Evolutionary conservation across 2,797 vertebrate species (phyloP), one percentile per base, ranked within the genome.

Genomic region (Mallotus villosus): DNA sequence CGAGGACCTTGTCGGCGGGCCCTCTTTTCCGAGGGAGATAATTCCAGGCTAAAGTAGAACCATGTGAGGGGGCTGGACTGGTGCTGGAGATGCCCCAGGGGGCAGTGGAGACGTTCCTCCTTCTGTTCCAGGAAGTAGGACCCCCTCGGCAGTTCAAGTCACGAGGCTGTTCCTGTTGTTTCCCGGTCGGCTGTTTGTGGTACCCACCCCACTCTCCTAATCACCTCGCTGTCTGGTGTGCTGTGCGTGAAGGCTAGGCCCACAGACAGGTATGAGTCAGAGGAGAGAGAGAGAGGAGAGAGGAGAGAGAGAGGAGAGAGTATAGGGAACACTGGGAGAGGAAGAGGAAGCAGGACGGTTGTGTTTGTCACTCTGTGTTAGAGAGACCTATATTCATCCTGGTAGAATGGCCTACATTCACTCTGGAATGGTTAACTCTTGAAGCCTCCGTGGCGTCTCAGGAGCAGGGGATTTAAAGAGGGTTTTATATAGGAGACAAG

Each of bases 1-100:
- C 70, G 55, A 79, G 78, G 82, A 84, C 71, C 64, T 64, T 64
- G 72, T 82, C 82, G 68, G 75, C 21, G 72, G 70, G 82, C 69
- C 78, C 75, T 78, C 81, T 72, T 82, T 77, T 64, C 9, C 8
- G 21, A 80, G 77, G 73, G 76, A 87, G 83, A 86, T 88, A 71
- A 89, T 87, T 88, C 81, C 80, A 27, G 27, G 77, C 71, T 82
- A 85, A 89, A 91, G 81, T 86, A 77, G 84, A 91, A 88, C 78
- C 88, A 88, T 88, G 83, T 88, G 88, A 85, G 77, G 63, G 65
- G 8, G n/a, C 49, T 19, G 46, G 24, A 29, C n/a, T 16, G 5
- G 51, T 46, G 63, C 25, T 17, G 62, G 19, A 22, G 25, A 11
- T 21, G 62, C 62, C n/a, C 25, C n/a, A 8, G 24, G 22, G 41